Percentiles rank a stretch among this genome's conserved stretches.
Conservation (phyloP, 2,888 invertebrate species). For the Pheosia tremula region DNA sequence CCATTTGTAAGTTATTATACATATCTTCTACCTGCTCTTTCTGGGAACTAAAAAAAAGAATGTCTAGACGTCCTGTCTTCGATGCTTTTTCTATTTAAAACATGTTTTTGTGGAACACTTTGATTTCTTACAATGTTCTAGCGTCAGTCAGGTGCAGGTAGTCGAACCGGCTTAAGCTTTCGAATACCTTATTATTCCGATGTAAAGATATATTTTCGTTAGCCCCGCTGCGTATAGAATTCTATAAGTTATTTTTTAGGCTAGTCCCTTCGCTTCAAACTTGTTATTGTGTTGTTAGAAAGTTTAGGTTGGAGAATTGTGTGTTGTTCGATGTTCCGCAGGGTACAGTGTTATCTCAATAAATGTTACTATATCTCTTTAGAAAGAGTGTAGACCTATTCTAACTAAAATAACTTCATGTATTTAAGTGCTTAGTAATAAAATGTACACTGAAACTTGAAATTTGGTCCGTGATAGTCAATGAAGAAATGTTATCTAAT, state of each 20-base stretch:
- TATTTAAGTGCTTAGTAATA: not conserved
- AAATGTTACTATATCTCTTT: not conserved
- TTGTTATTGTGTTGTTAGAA: constrained; percentile 26
- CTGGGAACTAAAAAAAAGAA: constrained; percentile 68
- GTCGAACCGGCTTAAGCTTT: constrained; percentile 49
- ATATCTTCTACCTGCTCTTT: constrained; percentile 75
- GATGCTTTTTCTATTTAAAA: constrained; percentile 73
- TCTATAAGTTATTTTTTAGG: constrained; percentile 43
- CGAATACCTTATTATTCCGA: constrained; percentile 64
- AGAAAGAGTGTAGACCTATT: not conserved
- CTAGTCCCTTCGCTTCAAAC: constrained; percentile 31
- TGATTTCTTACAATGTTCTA: constrained; percentile 70
- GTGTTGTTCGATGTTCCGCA: not conserved
- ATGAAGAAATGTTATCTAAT: constrained; percentile 6
- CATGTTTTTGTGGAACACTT: constrained; percentile 70
- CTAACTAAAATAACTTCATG: not conserved
- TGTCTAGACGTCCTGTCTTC: constrained; percentile 81
- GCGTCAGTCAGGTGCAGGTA: constrained; percentile 78
- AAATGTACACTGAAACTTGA: not conserved
- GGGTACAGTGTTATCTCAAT: not conserved
- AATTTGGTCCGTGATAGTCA: not conserved
- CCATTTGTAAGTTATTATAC: constrained; percentile 40
- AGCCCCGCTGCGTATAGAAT: constrained; percentile 41
- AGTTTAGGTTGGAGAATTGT: constrained; percentile 20
- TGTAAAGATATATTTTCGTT: constrained; percentile 57